Percentiles rank a stretch among this genome's conserved stretches.
Evolutionary conservation across 2,888 invertebrate species (phyloP).

Genomic region (Drosophila limbata): DNA sequence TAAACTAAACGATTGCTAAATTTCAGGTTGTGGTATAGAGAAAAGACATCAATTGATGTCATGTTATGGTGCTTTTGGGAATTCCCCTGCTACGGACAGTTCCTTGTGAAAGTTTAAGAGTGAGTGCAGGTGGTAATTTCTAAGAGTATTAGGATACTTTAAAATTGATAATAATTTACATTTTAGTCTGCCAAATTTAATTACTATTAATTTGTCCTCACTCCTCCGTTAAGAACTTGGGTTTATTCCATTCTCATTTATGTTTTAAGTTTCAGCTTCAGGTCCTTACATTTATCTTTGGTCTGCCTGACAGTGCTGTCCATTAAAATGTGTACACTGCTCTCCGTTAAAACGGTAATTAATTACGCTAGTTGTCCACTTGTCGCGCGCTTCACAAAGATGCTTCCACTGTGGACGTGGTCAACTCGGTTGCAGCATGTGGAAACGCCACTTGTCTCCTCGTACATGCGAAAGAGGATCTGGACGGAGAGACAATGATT

Average conservation of each 20-base stretch:
- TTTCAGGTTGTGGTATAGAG: no score
- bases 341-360: slow-evolving; percentile 70
- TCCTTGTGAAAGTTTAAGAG: background rate
- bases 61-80: no score
- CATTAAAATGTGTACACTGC: slow-evolving; percentile 53
- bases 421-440: slow-evolving; percentile 36
- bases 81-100: no score
- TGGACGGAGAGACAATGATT: slow-evolving; percentile 11
- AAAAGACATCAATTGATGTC: no score
- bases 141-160: background rate
- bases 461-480: background rate
- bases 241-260: no score
- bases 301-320: slow-evolving; percentile 6
- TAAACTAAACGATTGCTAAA: slow-evolving; percentile 1
- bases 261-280: background rate
- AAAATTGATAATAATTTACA: background rate
- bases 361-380: slow-evolving; percentile 79
- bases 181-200: no score
- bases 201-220: no score
- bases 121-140: background rate
- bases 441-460: slow-evolving; percentile 44
- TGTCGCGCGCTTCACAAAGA: slow-evolving; percentile 39
- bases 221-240: background rate
- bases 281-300: slow-evolving; percentile 1
- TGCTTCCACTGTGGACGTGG: slow-evolving; percentile 30